Evolutionary conservation across 92 coral and sea anemone species (phyloP).

Genomic region (Porites rus): DNA sequence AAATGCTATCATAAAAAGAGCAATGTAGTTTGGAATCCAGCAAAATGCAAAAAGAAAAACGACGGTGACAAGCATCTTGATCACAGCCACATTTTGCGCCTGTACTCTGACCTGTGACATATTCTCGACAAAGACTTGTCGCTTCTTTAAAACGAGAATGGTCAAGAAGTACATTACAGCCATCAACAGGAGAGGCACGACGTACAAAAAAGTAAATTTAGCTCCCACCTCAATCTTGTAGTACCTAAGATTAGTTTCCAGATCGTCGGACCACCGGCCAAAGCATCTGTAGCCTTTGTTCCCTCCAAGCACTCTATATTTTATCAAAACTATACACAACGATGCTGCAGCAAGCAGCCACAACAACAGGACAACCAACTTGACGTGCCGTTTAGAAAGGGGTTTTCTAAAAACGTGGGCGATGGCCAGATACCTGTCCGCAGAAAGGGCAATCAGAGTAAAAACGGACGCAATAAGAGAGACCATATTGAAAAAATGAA

Average conservation of each 20-base stretch:
- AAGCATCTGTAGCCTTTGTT: background rate
- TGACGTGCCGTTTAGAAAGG: constrained; percentile 53
- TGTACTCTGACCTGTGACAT: constrained; percentile 57
- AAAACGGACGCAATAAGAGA: constrained; percentile 59
- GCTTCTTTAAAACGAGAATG: constrained; percentile 57
- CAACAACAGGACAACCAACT: constrained; percentile 18
- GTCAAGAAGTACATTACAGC: constrained; percentile 57
- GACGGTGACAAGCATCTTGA: constrained; percentile 74
- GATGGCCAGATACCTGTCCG: constrained; percentile 78
- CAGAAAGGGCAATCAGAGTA: constrained; percentile 61
- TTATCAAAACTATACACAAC: background rate
- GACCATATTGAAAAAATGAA: constrained; percentile 22
- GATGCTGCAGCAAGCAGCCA: constrained; percentile 29
- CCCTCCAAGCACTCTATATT: background rate
- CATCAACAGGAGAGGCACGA: constrained; percentile 67
- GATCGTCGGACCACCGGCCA: constrained; percentile 19
- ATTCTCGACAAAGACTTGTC: constrained; percentile 59
- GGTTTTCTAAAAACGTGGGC: constrained; percentile 68
- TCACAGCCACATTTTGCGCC: constrained; percentile 66
- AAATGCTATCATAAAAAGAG: constrained; percentile 57
- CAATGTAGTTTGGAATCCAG: constrained; percentile 72
- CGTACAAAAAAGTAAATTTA: constrained; percentile 56
- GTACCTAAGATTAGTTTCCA: background rate
- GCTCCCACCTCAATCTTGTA: constrained; percentile 44
- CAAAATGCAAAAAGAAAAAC: constrained; percentile 68